A percentile compares a stretch with the other conserved stretches of the same genome.
phyloP scores from a whole-genome alignment of 2,113 vertebrate species.

The Antigone vipio region DNA sequence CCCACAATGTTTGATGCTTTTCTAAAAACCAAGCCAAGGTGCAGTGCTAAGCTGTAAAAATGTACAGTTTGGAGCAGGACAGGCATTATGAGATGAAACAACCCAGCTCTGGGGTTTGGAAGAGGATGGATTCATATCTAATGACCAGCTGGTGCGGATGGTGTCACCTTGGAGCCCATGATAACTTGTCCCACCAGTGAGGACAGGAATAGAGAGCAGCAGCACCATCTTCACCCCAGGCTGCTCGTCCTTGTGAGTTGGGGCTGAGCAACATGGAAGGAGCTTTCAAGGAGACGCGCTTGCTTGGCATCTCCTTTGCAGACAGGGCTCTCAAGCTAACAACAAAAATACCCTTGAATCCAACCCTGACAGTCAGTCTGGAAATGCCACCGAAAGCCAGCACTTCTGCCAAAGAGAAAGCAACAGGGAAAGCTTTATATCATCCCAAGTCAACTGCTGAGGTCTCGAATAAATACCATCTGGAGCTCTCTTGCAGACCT shows the following conservation, averaged over 20 bases:
- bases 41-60: not conserved
- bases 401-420: not conserved
- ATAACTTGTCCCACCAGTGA: not conserved
- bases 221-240: not conserved
- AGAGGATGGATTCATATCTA: too few relatives aligned
- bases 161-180: not conserved
- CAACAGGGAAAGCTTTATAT: not conserved
- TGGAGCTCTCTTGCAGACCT: constrained; percentile 8
- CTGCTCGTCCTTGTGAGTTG: not conserved
- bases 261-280: not conserved
- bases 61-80: not conserved
- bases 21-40: not conserved
- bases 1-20: not conserved
- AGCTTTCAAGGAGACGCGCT: rapidly evolving
- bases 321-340: not conserved
- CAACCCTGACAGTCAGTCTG: not conserved
- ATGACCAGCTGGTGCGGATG: not conserved
- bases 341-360: not conserved
- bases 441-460: not conserved
- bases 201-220: not conserved
- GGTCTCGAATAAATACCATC: not conserved
- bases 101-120: not conserved
- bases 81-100: rapidly evolving
- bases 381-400: not conserved
- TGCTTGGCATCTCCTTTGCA: not conserved